A percentile compares a stretch with the other conserved stretches of the same genome.
Evolutionary conservation across 2,797 vertebrate species (phyloP).

Genomic region (Hemibagrus guttatus): DNA sequence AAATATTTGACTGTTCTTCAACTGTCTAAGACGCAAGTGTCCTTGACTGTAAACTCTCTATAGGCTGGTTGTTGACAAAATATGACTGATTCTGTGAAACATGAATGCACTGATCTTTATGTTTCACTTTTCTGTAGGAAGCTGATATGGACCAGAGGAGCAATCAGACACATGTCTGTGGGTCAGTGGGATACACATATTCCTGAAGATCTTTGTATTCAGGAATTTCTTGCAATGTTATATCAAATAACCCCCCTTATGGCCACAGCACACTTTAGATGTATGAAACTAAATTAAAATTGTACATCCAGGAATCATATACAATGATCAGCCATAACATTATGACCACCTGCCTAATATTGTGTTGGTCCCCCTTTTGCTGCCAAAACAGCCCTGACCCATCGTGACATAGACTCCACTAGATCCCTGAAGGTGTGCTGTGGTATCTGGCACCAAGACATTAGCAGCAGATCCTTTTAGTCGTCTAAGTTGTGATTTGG

Average conservation of each 20-base stretch:
- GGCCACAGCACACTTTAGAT: not conserved
- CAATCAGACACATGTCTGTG: slow-evolving; percentile 35
- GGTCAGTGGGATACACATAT: slow-evolving; percentile 34
- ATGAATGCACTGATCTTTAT: not conserved
- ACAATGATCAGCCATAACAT: too few relatives aligned
- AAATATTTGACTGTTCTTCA: not conserved
- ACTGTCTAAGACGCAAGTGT: not conserved
- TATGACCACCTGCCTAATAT: too few relatives aligned
- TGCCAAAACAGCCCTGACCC: too few relatives aligned
- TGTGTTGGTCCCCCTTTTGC: too few relatives aligned
- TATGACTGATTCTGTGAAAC: not conserved
- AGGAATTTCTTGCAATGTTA: not conserved
- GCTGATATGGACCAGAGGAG: slow-evolving; percentile 26
- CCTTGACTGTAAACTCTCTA: not conserved
- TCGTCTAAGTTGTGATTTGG: too few relatives aligned
- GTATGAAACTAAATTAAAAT: not conserved
- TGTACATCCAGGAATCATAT: too few relatives aligned
- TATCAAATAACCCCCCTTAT: not conserved
- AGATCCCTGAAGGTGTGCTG: too few relatives aligned
- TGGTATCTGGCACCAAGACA: too few relatives aligned
- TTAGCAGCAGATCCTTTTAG: too few relatives aligned
- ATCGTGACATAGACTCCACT: too few relatives aligned
- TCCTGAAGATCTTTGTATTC: not conserved
- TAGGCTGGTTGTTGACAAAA: not conserved
- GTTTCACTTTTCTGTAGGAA: not conserved